These are phyloP conservation scores for Ahaetulla prasina DNA, from an alignment of 2,113 vertebrate genomes.

Conservation along the genomic window DNA sequence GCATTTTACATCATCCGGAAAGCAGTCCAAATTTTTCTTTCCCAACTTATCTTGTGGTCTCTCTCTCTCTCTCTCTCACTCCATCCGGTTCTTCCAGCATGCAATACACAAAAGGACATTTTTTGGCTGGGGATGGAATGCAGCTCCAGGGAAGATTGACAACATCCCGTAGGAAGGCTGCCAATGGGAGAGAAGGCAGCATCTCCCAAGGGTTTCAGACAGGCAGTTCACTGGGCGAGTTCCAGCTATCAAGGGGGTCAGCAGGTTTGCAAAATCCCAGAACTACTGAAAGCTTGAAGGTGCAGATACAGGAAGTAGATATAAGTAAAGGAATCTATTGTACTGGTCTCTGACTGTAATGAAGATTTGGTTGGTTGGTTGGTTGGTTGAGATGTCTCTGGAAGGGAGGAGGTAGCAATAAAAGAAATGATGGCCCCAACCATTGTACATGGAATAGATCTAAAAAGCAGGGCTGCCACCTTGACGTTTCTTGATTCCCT, in stretches of 20 bases:
- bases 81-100: not conserved
- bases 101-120: not conserved
- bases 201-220: not conserved
- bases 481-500: not conserved
- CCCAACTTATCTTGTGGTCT: fast-evolving
- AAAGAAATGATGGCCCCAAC: not conserved
- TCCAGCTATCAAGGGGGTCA: not conserved
- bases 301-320: not conserved
- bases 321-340: not conserved
- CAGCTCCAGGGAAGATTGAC: not conserved
- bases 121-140: not conserved
- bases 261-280: not conserved
- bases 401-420: not conserved
- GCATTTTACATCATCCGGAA: not conserved
- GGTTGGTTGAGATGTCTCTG: not conserved
- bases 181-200: not conserved
- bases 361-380: not conserved
- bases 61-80: fast-evolving
- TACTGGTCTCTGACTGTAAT: not conserved
- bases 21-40: not conserved
- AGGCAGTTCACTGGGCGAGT: not conserved
- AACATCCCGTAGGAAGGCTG: not conserved
- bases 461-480: not conserved
- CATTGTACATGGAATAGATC: not conserved
- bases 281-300: not conserved